Base-by-base conservation (phyloP, 2,113 vertebrate species). In the Alosa alosa region DNA sequence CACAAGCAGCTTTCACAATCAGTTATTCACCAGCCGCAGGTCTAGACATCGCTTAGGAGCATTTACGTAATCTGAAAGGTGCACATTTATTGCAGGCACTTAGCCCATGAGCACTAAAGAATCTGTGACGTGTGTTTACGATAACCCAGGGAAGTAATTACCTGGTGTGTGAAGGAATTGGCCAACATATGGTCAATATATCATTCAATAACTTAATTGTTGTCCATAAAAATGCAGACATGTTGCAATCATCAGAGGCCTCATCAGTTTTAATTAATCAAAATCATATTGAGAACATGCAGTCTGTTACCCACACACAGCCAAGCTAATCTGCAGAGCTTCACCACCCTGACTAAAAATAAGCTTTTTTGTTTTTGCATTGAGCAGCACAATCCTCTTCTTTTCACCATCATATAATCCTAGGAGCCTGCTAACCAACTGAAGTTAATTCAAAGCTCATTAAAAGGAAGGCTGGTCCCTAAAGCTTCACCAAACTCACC, bases 151-250 rank as follows among this genome's bases (percentile, higher is more conserved):
- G 72, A 78, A 36, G 72, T 15, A 78, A 78, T 78, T 11, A 78
- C 25, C 10, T 17, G 31, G 31, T 17, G 18, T 78, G 72, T 15
- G 11, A 78, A 39, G 36, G 36, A 78, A 78, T 41, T 11, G 11
- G 13, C 13, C 72, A 39, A 39, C 72, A 78, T 41, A 78, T 78
- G 72, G 72, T 17, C 25, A 78, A 78, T 13, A 78, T 78, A 36
- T 17, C 25, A 41, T 17, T 36, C 31, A 78, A 36, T 36, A 31
- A 17, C 31, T 78, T 78, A 78, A 78, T 78, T 36, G 31, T 11
- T 39, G 36, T 78, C 72, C 36, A 78, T 78, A 78, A 78, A 78
- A 78, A 78, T 41, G 72, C 25, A 39, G 72, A 78, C 72, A 78
- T 39, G 72, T 17, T 75, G 4, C 31, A 64, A 7, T 2, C 60